These are phyloP conservation scores for Barbus barbus DNA, from an alignment of 2,113 vertebrate genomes.

Conservation along the genomic window DNA sequence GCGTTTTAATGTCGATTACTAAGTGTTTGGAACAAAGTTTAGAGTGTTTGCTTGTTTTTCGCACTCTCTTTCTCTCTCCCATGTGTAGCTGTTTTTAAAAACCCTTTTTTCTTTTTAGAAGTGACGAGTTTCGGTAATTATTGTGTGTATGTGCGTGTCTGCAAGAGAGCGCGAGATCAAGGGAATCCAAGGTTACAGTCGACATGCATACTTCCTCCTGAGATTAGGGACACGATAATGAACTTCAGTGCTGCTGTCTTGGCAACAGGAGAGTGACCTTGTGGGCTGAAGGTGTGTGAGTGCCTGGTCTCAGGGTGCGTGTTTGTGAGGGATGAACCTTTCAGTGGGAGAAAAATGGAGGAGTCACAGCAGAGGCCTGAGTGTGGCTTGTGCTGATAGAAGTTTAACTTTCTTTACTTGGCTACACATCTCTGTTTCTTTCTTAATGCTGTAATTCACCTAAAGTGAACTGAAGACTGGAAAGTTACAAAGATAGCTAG, in stretches of 20 bases:
- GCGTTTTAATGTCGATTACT: no score
- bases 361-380: conserved; percentile 37
- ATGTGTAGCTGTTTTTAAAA: not conserved
- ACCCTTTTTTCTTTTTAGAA: not conserved
- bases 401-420: conserved; percentile 14
- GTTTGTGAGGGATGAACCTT: conserved; percentile 37
- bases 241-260: conserved; percentile 45
- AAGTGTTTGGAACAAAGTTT: not conserved
- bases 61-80: not conserved
- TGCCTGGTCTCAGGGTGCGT: not conserved
- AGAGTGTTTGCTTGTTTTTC: not conserved
- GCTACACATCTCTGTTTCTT: not conserved
- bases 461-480: not conserved
- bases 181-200: conserved; percentile 49
- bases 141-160: conserved; percentile 43
- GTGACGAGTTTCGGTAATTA: conserved; percentile 18
- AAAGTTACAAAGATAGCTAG: not conserved
- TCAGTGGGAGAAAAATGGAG: conserved; percentile 46
- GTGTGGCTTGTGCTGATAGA: conserved; percentile 12
- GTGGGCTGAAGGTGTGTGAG: conserved; percentile 24
- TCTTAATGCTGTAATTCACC: not conserved
- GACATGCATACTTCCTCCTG: conserved; percentile 47
- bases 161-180: conserved; percentile 26
- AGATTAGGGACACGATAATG: conserved; percentile 52
- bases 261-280: conserved; percentile 50